Evolutionary conservation across 2,888 invertebrate genomes (phyloP).

Genomic region (Agrenia bidenticulata): DNA sequence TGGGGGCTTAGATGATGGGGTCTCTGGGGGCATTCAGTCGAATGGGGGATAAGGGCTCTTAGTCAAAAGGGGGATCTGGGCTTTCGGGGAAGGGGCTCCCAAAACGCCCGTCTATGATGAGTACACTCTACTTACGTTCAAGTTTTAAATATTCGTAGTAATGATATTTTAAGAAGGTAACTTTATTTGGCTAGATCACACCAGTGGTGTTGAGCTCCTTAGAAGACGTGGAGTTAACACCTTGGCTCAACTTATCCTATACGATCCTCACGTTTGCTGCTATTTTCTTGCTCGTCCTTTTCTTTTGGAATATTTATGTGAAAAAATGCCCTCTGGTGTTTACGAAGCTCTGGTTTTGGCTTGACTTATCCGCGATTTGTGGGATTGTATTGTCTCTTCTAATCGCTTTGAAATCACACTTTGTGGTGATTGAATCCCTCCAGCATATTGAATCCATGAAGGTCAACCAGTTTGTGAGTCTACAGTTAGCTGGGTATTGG

Average conservation of each 20-base stretch:
- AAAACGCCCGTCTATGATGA: too few species aligned
- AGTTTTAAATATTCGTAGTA: too few species aligned
- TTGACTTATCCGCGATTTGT: conserved; percentile 31
- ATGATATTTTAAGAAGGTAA: too few species aligned
- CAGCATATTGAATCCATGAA: conserved; percentile 17
- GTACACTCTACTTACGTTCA: too few species aligned
- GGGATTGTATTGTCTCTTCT: conserved; percentile 15
- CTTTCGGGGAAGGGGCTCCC: too few species aligned
- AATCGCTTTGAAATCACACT: conserved; percentile 10
- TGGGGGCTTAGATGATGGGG: too few species aligned
- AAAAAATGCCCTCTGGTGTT: background rate
- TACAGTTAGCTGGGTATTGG: conserved; percentile 36
- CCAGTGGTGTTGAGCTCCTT: conserved; percentile 27
- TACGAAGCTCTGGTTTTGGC: conserved; percentile 28
- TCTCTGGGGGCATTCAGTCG: too few species aligned
- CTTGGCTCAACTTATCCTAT: conserved; percentile 5
- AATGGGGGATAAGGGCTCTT: too few species aligned
- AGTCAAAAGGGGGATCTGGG: too few species aligned
- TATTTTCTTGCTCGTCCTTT: background rate
- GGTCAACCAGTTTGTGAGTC: conserved; percentile 32
- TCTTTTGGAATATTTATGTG: background rate
- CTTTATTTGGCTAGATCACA: conserved; percentile 21
- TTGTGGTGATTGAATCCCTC: background rate
- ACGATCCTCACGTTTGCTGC: background rate
- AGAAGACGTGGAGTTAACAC: conserved; percentile 22